A percentile compares a stretch with the other conserved stretches of the same genome.
Evolutionary conservation across 1,140 invertebrate species (phyloP).

Genomic region (Penaeus vannamei): DNA sequence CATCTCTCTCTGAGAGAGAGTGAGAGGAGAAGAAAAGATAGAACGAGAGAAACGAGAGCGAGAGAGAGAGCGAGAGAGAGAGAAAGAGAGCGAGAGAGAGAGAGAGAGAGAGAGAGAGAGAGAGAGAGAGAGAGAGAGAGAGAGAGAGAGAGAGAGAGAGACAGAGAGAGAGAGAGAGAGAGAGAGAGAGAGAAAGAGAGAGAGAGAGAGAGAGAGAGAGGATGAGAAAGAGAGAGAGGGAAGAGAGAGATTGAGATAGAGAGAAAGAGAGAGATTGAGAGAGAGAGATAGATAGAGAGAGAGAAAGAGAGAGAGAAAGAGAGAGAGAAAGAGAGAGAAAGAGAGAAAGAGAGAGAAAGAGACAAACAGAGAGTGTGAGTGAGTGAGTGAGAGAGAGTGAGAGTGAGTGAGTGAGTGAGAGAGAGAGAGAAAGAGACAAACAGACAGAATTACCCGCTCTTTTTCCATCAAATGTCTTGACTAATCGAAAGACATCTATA

Average conservation of each 20-base stretch:
- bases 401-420: too few species aligned
- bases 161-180: not conserved
- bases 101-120: not conserved
- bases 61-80: not conserved
- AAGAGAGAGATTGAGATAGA: too few species aligned
- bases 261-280: too few species aligned
- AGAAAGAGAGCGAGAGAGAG: not conserved
- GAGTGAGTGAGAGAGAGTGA: not conserved
- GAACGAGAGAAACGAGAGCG: not conserved
- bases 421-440: not conserved
- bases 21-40: too few species aligned
- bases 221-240: not conserved
- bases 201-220: not conserved
- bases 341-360: not conserved
- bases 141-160: not conserved
- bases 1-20: too few species aligned
- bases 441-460: not conserved
- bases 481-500: too few species aligned
- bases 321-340: not conserved
- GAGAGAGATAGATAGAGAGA: not conserved
- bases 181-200: slow-evolving; percentile 36
- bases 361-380: not conserved
- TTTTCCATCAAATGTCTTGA: not conserved
- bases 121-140: not conserved
- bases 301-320: not conserved